These are phyloP conservation scores for Tachypleus tridentatus DNA, from an alignment of 1,140 invertebrate genomes.

Conservation along the genomic window DNA sequence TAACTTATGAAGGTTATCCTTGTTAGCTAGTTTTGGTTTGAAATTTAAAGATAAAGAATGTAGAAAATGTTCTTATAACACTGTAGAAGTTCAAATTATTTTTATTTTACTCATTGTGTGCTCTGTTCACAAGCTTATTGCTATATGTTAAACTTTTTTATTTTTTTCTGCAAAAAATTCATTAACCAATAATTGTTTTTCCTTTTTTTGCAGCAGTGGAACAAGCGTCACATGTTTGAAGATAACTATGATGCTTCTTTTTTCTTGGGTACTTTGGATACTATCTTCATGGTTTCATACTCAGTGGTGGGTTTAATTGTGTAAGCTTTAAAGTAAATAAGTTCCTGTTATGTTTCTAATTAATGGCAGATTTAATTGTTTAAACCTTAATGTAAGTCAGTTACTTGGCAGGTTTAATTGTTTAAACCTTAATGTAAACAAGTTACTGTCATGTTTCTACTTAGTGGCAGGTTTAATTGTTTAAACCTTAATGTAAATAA, in stretches of 20 bases:
- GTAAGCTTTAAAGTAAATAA: neutral
- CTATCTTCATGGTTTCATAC: constrained; percentile 40
- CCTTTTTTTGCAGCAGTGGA: constrained; percentile 32
- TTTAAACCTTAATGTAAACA: too few relatives aligned
- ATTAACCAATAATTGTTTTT: constrained; percentile 2
- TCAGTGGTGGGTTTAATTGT: constrained; percentile 31
- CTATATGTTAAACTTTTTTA: neutral
- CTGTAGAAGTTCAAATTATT: too few relatives aligned
- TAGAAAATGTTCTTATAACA: too few relatives aligned
- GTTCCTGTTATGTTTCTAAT: neutral
- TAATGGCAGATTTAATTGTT: neutral
- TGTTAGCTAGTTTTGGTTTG: too few relatives aligned
- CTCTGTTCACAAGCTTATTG: too few relatives aligned
- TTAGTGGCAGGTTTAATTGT: too few relatives aligned
- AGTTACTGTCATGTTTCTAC: too few relatives aligned
- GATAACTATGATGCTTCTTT: constrained; percentile 30
- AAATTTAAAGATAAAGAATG: too few relatives aligned
- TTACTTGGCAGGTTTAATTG: too few relatives aligned
- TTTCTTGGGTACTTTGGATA: constrained; percentile 39
- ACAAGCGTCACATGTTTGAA: constrained; percentile 33
- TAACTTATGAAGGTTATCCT: too few relatives aligned
- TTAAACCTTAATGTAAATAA: too few relatives aligned
- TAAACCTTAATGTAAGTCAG: neutral
- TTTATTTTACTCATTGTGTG: too few relatives aligned
- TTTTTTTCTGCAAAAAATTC: constrained; percentile 4